Evolutionary conservation across 2,888 invertebrate genomes (phyloP).

Genomic region (Hoplodrina ambigua): DNA sequence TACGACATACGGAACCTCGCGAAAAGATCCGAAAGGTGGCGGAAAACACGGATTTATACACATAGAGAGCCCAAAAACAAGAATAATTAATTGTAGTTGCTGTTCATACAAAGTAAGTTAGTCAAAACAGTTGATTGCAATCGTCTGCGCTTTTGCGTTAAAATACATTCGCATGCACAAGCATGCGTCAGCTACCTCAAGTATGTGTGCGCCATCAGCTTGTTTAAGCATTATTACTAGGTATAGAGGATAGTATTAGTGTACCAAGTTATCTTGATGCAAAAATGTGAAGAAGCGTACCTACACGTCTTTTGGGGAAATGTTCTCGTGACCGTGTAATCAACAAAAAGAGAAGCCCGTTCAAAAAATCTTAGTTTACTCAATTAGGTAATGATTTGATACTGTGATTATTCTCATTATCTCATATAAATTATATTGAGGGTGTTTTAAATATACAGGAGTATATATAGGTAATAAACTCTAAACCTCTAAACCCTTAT

Average conservation of each 20-base stretch:
- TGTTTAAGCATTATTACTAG: neutral
- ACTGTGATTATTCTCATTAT: too few relatives aligned
- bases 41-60: neutral
- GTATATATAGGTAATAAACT: neutral
- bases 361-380: too few relatives aligned
- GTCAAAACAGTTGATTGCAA: neutral
- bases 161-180: constrained; percentile 22
- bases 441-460: too few relatives aligned
- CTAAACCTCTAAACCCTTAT: too few relatives aligned
- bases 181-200: neutral
- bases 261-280: constrained; percentile 8
- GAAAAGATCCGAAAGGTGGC: too few relatives aligned
- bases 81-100: neutral
- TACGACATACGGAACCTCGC: too few relatives aligned
- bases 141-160: neutral
- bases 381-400: too few relatives aligned
- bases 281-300: constrained; percentile 5
- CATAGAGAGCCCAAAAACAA: neutral
- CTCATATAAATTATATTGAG: too few relatives aligned
- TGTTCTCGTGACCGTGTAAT: too few relatives aligned
- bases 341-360: too few relatives aligned
- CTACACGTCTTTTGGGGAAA: neutral
- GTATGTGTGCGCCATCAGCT: neutral
- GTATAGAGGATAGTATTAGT: too few relatives aligned
- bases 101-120: neutral